These are phyloP conservation scores for Orius insidiosus DNA, from an alignment of 1,140 invertebrate genomes.

Conservation along the genomic window DNA sequence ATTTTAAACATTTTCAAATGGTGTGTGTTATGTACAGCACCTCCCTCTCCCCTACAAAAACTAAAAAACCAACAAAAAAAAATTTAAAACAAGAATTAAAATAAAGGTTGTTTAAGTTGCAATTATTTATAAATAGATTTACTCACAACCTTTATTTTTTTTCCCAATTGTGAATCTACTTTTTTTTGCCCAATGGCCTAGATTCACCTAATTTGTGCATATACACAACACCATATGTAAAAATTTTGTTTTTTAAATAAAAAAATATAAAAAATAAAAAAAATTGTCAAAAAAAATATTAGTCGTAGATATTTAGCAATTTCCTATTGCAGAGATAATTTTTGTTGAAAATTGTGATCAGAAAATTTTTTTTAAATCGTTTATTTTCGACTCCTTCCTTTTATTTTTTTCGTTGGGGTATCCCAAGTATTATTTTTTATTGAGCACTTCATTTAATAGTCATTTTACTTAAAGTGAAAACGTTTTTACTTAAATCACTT, in stretches of 20 bases:
- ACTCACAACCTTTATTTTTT: not conserved
- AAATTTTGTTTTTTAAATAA: not conserved
- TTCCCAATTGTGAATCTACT: not conserved
- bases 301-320: not conserved
- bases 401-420: too few species aligned
- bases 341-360: too few species aligned
- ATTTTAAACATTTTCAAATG: not conserved
- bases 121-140: not conserved
- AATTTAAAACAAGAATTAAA: not conserved
- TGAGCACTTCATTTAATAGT: too few species aligned
- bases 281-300: conserved; percentile 1
- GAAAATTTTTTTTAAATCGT: too few species aligned
- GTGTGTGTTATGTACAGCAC: not conserved
- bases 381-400: too few species aligned
- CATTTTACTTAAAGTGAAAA: too few species aligned
- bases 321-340: conserved; percentile 11
- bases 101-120: not conserved
- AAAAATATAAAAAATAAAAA: not conserved
- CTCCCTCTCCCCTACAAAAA: not conserved
- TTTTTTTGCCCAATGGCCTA: too few species aligned
- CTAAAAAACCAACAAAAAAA: not conserved
- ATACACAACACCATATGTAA: not conserved
- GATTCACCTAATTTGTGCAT: not conserved
- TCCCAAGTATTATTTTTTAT: too few species aligned
- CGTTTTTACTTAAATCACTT: too few species aligned